These are phyloP conservation scores for Muschampia staudingeri DNA, from an alignment of 2,888 invertebrate species.

Conservation along the genomic window DNA sequence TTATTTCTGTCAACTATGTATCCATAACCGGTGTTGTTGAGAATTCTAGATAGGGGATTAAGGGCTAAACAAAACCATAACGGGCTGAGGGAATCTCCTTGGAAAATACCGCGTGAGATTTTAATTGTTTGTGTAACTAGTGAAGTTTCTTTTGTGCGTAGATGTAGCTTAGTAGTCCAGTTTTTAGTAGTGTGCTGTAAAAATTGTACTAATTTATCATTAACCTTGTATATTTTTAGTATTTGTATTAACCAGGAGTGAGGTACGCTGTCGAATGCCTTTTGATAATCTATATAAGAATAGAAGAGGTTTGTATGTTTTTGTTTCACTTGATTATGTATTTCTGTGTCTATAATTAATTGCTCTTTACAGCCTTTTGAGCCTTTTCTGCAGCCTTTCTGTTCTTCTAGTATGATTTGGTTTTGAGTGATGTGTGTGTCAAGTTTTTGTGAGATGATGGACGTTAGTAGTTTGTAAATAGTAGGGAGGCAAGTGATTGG, in stretches of 20 bases:
- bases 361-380: conserved; percentile 54
- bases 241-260: conserved; percentile 56
- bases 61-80: neutral
- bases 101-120: conserved; percentile 40
- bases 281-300: conserved; percentile 48
- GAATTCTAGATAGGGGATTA: conserved; percentile 36
- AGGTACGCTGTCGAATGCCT: conserved; percentile 61
- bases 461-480: conserved; percentile 58
- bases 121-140: conserved; percentile 11
- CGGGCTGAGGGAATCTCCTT: conserved; percentile 41
- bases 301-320: conserved; percentile 49
- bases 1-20: conserved; percentile 37
- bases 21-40: conserved; percentile 37
- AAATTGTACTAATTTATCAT: conserved; percentile 48
- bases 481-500: conserved; percentile 66
- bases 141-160: conserved; percentile 2
- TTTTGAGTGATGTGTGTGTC: conserved; percentile 40
- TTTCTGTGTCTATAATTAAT: conserved; percentile 35
- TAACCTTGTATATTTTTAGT: conserved; percentile 55
- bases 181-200: conserved; percentile 42
- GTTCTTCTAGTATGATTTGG: conserved; percentile 51
- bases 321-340: neutral
- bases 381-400: conserved; percentile 44
- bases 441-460: conserved; percentile 49
- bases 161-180: conserved; percentile 52